phyloP scores from a whole-genome alignment of 2,888 invertebrate species.

The Sarcophaga variegata region DNA sequence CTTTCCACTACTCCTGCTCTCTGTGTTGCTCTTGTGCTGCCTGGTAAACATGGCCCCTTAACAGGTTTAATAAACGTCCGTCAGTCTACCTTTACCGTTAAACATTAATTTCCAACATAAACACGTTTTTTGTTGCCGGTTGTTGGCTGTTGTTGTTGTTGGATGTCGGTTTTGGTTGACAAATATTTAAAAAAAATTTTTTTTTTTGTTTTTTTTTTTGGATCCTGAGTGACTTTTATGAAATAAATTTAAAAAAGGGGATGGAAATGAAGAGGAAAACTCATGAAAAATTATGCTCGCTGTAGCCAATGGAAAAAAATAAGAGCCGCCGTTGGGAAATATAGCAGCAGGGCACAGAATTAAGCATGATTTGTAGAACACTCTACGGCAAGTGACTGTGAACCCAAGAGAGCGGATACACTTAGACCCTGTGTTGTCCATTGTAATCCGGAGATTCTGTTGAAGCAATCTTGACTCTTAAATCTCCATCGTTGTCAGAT shows the following conservation, averaged over 20 bases:
- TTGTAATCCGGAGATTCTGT: no score
- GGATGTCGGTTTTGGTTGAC: background rate
- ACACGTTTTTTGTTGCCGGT: slow-evolving; percentile 20
- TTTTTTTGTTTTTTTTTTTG: background rate
- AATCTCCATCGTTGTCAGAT: no score
- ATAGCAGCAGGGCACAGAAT: background rate
- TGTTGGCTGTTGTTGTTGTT: no score
- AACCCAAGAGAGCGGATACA: no score
- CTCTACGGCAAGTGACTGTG: no score
- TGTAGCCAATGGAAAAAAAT: background rate
- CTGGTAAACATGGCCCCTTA: background rate
- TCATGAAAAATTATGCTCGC: background rate
- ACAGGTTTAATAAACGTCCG: slow-evolving; percentile 18
- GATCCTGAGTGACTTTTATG: slow-evolving; percentile 3
- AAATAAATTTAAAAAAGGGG: slow-evolving; percentile 20
- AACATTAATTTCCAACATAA: slow-evolving; percentile 42
- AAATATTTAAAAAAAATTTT: background rate
- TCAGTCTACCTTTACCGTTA: background rate
- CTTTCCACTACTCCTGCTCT: background rate
- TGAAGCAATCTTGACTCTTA: no score
- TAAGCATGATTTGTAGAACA: background rate
- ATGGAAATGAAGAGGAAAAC: background rate
- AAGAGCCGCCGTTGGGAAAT: background rate
- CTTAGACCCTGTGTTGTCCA: no score
- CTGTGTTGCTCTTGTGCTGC: no score